A percentile compares a stretch with the other conserved stretches of the same genome.
phyloP scores from a whole-genome alignment of 2,797 vertebrate genomes.

The Gephyroberyx darwinii region DNA sequence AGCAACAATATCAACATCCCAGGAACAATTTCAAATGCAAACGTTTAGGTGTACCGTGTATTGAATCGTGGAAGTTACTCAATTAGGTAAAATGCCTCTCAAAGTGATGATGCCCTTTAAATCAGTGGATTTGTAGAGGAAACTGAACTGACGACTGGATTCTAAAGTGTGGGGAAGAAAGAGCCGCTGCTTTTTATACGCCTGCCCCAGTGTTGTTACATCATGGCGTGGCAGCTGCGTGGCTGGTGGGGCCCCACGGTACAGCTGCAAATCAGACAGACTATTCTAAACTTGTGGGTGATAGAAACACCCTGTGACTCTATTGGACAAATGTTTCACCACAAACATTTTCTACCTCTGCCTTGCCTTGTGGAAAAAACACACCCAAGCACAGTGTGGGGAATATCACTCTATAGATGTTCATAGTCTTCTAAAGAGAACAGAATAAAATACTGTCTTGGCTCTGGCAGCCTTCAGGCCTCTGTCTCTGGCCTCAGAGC shows the following conservation, averaged over 20 bases:
- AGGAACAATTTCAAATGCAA: background rate
- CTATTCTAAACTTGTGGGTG: conserved; percentile 10
- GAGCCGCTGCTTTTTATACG: conserved; percentile 53
- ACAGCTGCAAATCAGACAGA: background rate
- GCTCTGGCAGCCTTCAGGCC: background rate
- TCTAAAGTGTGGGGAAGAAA: conserved; percentile 11
- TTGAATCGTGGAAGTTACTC: conserved; percentile 13
- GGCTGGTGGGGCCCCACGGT: conserved; percentile 34
- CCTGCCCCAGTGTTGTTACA: conserved; percentile 49
- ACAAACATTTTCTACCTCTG: background rate
- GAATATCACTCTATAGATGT: background rate
- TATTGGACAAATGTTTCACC: background rate
- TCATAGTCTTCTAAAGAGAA: background rate
- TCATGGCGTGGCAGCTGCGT: conserved; percentile 54
- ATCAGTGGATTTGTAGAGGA: background rate
- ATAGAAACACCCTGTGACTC: conserved; percentile 15
- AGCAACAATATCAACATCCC: background rate
- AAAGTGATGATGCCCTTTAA: background rate
- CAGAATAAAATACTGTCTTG: background rate
- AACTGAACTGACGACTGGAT: conserved; percentile 20
- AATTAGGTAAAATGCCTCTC: conserved; percentile 16
- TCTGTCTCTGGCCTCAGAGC: background rate
- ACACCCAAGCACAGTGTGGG: no score
- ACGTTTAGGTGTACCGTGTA: conserved; percentile 20
- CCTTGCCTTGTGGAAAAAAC: background rate